Base-by-base conservation (phyloP, 2,888 invertebrate species). In the Pemphredon lugubris region DNA sequence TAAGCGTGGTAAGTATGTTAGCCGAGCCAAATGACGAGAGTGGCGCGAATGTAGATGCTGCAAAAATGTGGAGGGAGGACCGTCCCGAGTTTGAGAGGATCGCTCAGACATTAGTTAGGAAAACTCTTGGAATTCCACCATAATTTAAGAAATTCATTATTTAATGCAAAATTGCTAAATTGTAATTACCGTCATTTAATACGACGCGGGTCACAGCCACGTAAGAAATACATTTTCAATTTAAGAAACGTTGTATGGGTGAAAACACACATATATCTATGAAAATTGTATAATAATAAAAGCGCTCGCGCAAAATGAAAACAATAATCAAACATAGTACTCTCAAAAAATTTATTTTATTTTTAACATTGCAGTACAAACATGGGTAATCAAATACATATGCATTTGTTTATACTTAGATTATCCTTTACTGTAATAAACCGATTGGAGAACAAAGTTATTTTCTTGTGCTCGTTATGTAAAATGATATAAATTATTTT, bases 1-100 rank as follows among this genome's bases (percentile, higher is more conserved):
- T 99, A 0, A 99, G 99, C 47, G 99, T 99, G 58, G 96, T 99
- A 84, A 98, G 98, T 90, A 98, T 99, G 98, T 91, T 99, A 73
- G 99, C 99, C 77, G 99, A 99, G 90, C 99, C 99, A 0, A 99
- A 99, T 90, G 99, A 99, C 88, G 99, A 99, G 90, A 98, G 98
- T 87, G 98, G 98, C 11, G 99, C 99, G 0, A 99, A 99, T 91
- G 99, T 99, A 0, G 99, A 99, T 90, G 99, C 99, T 6, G 98
- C 98, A 0, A 99, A 98, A 91, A 98, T 98, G 96, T 99, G 98
- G 98, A 92, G 99, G 64, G 99, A 99, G 89, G 96, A 98, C 88
- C 92, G 98, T 11, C 93, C 94, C 11, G 96, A 98, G 89, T 99
- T 99, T 89, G 96, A 98, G 87, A 94, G 93, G 90, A 97, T 98